A percentile compares a stretch with the other conserved stretches of the same genome.
phyloP scores from a whole-genome alignment of 2,113 vertebrate species.

The Clarias magur region DNA sequence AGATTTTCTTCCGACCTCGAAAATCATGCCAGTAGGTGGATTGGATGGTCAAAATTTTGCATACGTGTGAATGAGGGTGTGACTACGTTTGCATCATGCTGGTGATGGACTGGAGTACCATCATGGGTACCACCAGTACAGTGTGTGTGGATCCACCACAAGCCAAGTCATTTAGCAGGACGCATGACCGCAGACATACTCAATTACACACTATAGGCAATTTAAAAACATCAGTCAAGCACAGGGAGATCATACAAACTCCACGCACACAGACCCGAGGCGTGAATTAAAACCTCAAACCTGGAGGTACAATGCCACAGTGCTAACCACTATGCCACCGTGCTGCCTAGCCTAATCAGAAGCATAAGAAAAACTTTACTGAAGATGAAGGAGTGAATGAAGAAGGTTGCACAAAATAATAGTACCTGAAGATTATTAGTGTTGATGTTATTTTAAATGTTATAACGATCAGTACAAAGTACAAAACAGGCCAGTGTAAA shows the following conservation, averaged over 20 bases:
- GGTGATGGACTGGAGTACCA: not conserved
- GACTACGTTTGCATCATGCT: not conserved
- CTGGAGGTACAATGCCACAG: no score
- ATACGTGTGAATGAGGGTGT: not conserved
- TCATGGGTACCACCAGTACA: no score
- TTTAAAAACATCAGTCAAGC: no score
- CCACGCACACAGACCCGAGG: no score
- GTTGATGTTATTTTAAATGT: not conserved
- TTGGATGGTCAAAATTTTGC: not conserved
- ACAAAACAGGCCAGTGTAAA: slow-evolving; percentile 10
- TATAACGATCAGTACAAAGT: slow-evolving; percentile 1
- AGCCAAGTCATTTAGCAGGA: no score
- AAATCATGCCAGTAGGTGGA: not conserved
- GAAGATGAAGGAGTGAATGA: not conserved
- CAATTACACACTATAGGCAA: no score
- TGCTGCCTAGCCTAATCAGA: not conserved
- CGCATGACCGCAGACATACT: no score
- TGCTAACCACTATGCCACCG: no score
- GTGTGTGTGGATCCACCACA: not conserved
- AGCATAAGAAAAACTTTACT: not conserved
- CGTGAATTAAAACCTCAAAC: no score
- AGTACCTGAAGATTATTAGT: not conserved
- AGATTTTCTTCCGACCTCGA: not conserved
- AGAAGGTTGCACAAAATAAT: not conserved
- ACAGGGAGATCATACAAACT: no score